These are phyloP conservation scores for Nicator chloris DNA, from an alignment of 2,113 vertebrate genomes.

Conservation along the genomic window DNA sequence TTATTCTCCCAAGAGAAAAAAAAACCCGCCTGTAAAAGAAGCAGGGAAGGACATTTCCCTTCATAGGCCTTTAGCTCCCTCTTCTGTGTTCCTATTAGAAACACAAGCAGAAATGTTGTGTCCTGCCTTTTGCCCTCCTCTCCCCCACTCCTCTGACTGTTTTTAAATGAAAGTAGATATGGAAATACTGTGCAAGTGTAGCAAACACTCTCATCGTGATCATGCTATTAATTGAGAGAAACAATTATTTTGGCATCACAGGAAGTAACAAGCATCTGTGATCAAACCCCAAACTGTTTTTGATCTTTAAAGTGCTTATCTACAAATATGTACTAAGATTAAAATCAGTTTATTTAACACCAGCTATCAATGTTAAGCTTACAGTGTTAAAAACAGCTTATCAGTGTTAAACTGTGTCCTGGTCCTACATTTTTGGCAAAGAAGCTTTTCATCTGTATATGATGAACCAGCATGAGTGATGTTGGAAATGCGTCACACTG, in stretches of 20 bases:
- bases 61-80: conserved; percentile 22
- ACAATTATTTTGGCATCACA: not conserved
- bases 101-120: not conserved
- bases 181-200: not conserved
- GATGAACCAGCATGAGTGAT: not conserved
- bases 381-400: no score
- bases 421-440: not conserved
- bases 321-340: not conserved
- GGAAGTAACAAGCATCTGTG: not conserved
- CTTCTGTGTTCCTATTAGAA: not conserved
- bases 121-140: not conserved
- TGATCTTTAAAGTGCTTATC: not conserved
- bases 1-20: not conserved
- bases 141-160: not conserved
- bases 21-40: fast-evolving
- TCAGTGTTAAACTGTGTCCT: not conserved
- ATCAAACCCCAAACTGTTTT: not conserved
- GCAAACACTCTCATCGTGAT: not conserved
- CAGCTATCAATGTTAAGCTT: no score
- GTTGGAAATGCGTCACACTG: not conserved
- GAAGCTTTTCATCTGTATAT: not conserved
- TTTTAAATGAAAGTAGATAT: not conserved
- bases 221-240: not conserved
- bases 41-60: not conserved
- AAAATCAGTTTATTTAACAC: not conserved